Evolutionary conservation across 1,140 invertebrate species (phyloP), one percentile per base, ranked within the genome.

Genomic region (Nephotettix cincticeps): DNA sequence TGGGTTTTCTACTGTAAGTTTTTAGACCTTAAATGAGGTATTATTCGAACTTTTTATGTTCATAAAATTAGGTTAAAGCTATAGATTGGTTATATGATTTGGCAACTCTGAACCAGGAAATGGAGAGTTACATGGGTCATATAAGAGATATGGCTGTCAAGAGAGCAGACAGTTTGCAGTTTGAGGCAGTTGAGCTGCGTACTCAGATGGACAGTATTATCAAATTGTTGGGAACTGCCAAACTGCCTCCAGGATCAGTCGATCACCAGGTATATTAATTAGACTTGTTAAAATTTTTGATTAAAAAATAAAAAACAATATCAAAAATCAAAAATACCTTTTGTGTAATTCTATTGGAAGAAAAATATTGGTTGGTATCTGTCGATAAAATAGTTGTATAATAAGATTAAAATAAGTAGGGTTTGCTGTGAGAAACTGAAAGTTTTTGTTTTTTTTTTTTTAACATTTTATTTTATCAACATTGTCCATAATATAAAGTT

Each of bases 51-150:
- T 43, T n/a, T 43, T 43, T 43, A 43, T 9, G 9, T n/a, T 43
- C 9, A 43, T 43, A 9, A 43, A 9, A 11, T 43, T 43, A 11
- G 9, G 40, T 43, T 43, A 43, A 43, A 43, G 9, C 40, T n/a
- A 11, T 9, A 19, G 17, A 54, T 9, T 54, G 23, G 4, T 6
- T 54, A 54, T 14, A 36, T 36, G 32, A 36, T 36, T n/a, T 54
- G 17, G 19, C 6, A n/a, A 21, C 47, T 66, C 1, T 69, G n/a
- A n/a, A n/a, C n/a, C n/a, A 81, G 79, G 80, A 80, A 72, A 78
- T 80, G 76, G 79, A 80, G 72, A 77, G 76, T 71, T 81, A 81
- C 58, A 74, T 80, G 61, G 75, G 79, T 19, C 77, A 80, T 63
- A 73, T 81, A 28, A 73, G 77, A 54, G 75, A 76, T 32, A 69